Base-by-base conservation (phyloP, 2,797 vertebrate genomes). In the Pangasius mekongensis region DNA sequence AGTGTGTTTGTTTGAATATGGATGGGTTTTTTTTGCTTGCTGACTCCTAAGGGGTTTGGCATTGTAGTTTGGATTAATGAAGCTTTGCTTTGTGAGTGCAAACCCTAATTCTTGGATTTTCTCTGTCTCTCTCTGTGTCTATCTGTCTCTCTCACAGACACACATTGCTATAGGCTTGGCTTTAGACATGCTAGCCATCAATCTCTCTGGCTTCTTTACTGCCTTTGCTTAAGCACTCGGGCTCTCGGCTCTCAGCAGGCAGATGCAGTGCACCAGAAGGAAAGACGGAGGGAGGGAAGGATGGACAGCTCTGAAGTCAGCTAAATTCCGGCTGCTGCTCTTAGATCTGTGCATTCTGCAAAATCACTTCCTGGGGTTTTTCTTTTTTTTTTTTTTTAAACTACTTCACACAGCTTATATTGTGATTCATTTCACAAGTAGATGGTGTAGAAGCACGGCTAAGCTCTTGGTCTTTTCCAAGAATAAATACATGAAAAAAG, bases 1-100 rank as follows among this genome's bases (percentile, higher is more conserved):
- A 93, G 89, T n/a, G 58, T 94, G 91, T 94, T 94, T 94, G 93
- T 94, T 94, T 94, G 91, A 94, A 88, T 89, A 92, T 92, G 89
- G 91, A 93, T 93, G 24, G 77, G 11, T 39, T 58, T 91, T 91
- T 92, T 92, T 92, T 86, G 86, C 91, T 58, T 76, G 91, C 92
- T 89, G 91, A 91, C 90, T 94, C 90, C 92, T 92, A 88, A 87
- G 92, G 92, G 92, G 91, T 64, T 90, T 84, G 80, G 74, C 67
- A 82, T 85, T 86, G 85, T 90, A 47, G 69, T 86, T 92, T 93
- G 92, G 92, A 92, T 93, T 89, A 93, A 91, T 92, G 92, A 92
- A 94, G 93, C 91, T 92, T 90, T 58, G 81, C 85, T 69, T 85
- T 85, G 86, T 76, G 78, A 85, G 83, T 58, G 58, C 91, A 90